phyloP scores from a whole-genome alignment of 2,888 invertebrate species.

The Buathra laborator region DNA sequence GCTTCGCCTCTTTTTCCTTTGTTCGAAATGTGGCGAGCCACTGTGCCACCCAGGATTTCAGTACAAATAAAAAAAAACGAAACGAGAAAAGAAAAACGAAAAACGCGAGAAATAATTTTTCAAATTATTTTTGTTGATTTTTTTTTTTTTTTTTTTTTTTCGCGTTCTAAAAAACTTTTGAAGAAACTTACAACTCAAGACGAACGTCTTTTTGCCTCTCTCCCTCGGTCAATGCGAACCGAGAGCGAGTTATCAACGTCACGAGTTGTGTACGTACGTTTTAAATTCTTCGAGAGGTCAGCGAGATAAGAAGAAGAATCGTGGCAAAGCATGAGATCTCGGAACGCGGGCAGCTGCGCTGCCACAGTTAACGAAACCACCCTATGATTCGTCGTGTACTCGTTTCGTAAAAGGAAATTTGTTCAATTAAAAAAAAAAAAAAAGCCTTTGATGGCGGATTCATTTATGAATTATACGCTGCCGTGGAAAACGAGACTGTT shows the following conservation, averaged over 20 bases:
- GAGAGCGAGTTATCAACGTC: constrained; percentile 28
- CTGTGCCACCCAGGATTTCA: constrained; percentile 50
- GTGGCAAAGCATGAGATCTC: constrained; percentile 2
- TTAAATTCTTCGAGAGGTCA: constrained; percentile 59
- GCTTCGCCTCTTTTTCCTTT: constrained; percentile 48
- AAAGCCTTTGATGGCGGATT: not conserved
- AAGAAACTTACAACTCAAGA: not conserved
- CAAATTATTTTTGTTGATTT: not conserved
- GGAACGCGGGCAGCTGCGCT: not conserved
- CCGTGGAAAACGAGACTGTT: not conserved
- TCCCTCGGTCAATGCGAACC: constrained; percentile 9
- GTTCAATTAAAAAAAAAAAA: not conserved
- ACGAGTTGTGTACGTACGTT: not conserved
- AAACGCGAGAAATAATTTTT: not conserved
- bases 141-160: not conserved
- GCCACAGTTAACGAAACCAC: not conserved
- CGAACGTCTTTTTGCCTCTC: not conserved
- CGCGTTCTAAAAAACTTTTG: constrained; percentile 4
- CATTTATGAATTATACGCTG: too few species aligned
- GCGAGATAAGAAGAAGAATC: constrained; percentile 56
- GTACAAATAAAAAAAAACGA: constrained; percentile 37
- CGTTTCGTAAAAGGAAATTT: not conserved
- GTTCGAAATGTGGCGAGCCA: constrained; percentile 56
- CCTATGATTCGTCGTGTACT: constrained; percentile 14
- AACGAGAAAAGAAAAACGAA: constrained; percentile 10